These are phyloP conservation scores for Lampropteryx suffumata DNA, from an alignment of 2,888 invertebrate species.

Conservation along the genomic window DNA sequence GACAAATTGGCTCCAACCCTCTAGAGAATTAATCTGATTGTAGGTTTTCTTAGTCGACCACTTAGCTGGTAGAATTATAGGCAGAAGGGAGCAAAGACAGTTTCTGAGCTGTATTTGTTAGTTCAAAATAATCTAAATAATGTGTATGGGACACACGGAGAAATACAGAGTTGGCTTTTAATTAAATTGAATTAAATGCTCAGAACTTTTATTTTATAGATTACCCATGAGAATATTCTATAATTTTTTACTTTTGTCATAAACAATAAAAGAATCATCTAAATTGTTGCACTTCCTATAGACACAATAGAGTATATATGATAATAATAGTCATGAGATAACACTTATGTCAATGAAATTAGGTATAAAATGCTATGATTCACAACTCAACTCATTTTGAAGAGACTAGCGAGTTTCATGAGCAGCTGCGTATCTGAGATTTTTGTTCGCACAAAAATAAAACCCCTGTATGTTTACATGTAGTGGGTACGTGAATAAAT, in stretches of 20 bases:
- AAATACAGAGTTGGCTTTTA: no score
- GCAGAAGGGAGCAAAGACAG: slow-evolving; percentile 42
- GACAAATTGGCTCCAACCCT: slow-evolving; percentile 82
- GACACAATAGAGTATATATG: no score
- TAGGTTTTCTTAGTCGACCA: slow-evolving; percentile 79
- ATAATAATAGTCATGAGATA: no score
- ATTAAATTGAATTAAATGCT: no score
- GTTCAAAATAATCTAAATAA: slow-evolving; percentile 3
- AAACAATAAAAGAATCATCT: no score
- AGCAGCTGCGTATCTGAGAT: slow-evolving; percentile 37
- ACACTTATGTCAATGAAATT: no score
- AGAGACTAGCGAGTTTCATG: slow-evolving; percentile 32
- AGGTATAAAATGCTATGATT: no score
- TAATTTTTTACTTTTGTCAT: no score
- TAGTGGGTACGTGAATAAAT: slow-evolving; percentile 69
- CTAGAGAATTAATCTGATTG: slow-evolving; percentile 79
- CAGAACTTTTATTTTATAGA: no score
- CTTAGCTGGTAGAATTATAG: slow-evolving; percentile 64
- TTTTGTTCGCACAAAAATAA: slow-evolving; percentile 35
- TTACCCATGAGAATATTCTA: no score
- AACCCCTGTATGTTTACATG: slow-evolving; percentile 43
- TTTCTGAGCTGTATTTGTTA: slow-evolving; percentile 44
- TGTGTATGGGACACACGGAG: neutral
- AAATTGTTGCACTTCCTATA: no score
- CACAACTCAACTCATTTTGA: no score